Conservation (phyloP, 2,888 invertebrate species). For the Mythimna loreyi region DNA sequence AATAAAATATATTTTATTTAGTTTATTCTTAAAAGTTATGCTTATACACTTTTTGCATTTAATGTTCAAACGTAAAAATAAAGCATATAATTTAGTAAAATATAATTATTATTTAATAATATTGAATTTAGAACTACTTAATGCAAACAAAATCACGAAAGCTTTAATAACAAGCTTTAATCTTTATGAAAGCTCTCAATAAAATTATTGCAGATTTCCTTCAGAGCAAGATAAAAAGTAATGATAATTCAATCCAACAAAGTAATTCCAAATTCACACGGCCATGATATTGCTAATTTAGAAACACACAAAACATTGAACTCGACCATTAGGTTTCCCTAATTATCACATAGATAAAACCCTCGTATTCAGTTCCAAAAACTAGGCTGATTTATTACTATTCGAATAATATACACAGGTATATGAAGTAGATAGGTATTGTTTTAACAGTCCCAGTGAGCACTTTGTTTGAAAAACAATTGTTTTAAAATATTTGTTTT, state of each 20-base stretch:
- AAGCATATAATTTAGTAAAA: no score
- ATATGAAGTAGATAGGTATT: slow-evolving; percentile 11
- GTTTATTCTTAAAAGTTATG: no score
- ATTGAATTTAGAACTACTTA: background rate
- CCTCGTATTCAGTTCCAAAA: slow-evolving; percentile 43
- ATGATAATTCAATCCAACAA: background rate
- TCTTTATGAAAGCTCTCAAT: no score
- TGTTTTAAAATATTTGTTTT: slow-evolving; percentile 41
- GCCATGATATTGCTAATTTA: slow-evolving; percentile 6
- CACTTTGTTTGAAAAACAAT: slow-evolving; percentile 51
- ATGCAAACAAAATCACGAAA: no score
- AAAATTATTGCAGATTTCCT: no score
- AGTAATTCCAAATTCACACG: slow-evolving; percentile 9
- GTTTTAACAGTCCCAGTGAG: slow-evolving; percentile 32
- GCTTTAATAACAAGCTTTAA: no score
- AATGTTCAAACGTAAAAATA: no score
- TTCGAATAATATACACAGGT: slow-evolving; percentile 41
- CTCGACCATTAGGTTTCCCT: slow-evolving; percentile 28
- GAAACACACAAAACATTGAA: slow-evolving; percentile 33
- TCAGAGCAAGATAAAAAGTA: no score
- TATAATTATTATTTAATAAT: no score
- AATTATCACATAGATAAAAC: slow-evolving; percentile 52
- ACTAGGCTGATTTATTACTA: slow-evolving; percentile 55
- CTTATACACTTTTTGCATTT: no score
- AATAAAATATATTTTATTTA: no score